phyloP scores from a whole-genome alignment of 2,888 invertebrate genomes.

The Epiblema foenella region DNA sequence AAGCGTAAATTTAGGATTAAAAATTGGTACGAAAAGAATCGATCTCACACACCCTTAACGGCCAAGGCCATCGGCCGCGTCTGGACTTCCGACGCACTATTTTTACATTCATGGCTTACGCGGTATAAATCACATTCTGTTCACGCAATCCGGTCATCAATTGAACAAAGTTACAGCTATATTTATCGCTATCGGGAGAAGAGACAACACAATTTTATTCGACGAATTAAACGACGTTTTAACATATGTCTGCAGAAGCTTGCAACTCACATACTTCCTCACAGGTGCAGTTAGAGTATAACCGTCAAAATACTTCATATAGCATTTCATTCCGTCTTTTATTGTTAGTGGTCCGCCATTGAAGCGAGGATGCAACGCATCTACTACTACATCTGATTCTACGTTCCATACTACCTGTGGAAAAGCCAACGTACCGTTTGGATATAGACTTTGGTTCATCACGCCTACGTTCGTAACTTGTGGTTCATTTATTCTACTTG shows the following conservation, averaged over 20 bases:
- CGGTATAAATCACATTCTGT: neutral
- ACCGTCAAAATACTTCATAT: constrained; percentile 22
- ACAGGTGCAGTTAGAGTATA: neutral
- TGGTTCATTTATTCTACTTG: neutral
- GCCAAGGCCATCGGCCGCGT: neutral
- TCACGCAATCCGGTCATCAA: constrained; percentile 2
- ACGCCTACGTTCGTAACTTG: neutral
- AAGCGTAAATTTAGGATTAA: neutral
- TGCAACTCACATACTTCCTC: constrained; percentile 17
- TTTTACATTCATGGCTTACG: neutral
- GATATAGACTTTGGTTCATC: neutral
- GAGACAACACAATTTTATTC: constrained; percentile 8
- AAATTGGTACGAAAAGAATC: neutral
- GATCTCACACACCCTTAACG: constrained; percentile 50
- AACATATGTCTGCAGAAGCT: constrained; percentile 28
- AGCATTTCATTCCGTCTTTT: constrained; percentile 29
- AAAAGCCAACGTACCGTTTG: constrained; percentile 15
- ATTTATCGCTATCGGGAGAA: constrained; percentile 5
- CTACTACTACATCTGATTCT: neutral
- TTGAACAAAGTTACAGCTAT: neutral
- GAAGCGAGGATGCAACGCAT: constrained; percentile 32
- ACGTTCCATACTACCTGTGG: neutral
- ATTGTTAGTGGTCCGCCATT: constrained; percentile 20
- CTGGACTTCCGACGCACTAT: no score
- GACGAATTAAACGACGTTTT: constrained; percentile 29